These are phyloP conservation scores for Nebria salina DNA, from an alignment of 2,888 invertebrate genomes.

Conservation along the genomic window DNA sequence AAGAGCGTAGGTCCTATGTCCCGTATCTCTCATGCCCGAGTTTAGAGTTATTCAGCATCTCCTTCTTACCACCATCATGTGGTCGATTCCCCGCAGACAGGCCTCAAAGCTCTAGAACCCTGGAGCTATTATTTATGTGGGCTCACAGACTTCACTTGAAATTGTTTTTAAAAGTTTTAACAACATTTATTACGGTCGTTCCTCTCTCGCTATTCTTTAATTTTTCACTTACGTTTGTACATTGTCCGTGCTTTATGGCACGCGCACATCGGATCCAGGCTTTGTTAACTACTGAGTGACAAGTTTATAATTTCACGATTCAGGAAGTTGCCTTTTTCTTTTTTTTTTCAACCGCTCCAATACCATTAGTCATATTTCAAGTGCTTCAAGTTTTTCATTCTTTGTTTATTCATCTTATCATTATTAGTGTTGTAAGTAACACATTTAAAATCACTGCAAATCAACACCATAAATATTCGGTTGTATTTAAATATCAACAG, in stretches of 20 bases:
- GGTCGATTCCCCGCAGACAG: conserved; percentile 21
- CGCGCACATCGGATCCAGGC: conserved; percentile 34
- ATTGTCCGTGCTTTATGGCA: conserved; percentile 41
- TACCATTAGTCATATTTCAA: neutral
- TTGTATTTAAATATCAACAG: too few species aligned
- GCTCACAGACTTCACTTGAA: conserved; percentile 50
- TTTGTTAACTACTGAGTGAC: conserved; percentile 43
- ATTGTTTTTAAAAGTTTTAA: conserved; percentile 54
- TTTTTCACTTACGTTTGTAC: conserved; percentile 53
- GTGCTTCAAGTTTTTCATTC: neutral
- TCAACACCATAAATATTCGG: too few species aligned
- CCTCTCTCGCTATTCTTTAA: conserved; percentile 52
- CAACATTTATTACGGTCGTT: conserved; percentile 52
- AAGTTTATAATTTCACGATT: conserved; percentile 42
- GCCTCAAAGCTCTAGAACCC: conserved; percentile 46
- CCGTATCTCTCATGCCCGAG: neutral
- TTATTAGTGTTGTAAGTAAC: neutral
- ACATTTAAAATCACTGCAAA: too few species aligned
- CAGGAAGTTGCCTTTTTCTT: conserved; percentile 31
- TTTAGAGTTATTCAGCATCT: neutral
- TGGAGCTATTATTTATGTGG: conserved; percentile 53
- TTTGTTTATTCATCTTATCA: neutral
- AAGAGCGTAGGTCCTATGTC: neutral
- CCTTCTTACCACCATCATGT: conserved; percentile 1
- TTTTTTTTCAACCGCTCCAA: neutral